Conservation (phyloP, 1,140 invertebrate genomes). For the Drosophila sp. region DNA sequence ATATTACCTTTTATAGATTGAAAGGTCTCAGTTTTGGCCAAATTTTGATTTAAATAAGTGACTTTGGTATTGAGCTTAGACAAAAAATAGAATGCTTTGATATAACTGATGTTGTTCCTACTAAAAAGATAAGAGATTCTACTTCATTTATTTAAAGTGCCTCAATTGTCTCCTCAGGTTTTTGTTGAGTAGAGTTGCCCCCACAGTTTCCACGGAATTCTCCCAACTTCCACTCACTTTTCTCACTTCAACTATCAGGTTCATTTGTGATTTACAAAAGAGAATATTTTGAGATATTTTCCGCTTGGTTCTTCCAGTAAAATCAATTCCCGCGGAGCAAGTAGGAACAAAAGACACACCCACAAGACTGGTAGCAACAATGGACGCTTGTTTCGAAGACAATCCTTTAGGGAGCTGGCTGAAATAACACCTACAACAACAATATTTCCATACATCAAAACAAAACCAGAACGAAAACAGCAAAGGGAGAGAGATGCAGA, state of each 20-base stretch:
- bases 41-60: too few species aligned
- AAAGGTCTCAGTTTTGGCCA: too few species aligned
- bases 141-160: background rate
- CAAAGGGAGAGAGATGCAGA: background rate
- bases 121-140: too few species aligned
- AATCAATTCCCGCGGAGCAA: conserved; percentile 22
- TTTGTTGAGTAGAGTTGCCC: background rate
- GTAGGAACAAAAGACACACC: conserved; percentile 26
- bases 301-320: conserved; percentile 18
- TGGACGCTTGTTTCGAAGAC: conserved; percentile 17
- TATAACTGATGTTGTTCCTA: too few species aligned
- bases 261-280: conserved; percentile 1
- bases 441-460: conserved; percentile 71
- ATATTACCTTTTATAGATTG: too few species aligned
- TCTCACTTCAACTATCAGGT: background rate
- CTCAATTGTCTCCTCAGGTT: background rate
- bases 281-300: conserved; percentile 2
- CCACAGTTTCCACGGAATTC: conserved; percentile 3
- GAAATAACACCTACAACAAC: conserved; percentile 58
- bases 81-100: too few species aligned
- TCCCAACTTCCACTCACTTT: background rate
- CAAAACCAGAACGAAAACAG: conserved; percentile 13
- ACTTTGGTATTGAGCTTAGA: too few species aligned
- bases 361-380: conserved; percentile 5
- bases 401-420: conserved; percentile 71